Evolutionary conservation across 2,888 invertebrate species (phyloP).

Genomic region (Platycheirus albimanus): DNA sequence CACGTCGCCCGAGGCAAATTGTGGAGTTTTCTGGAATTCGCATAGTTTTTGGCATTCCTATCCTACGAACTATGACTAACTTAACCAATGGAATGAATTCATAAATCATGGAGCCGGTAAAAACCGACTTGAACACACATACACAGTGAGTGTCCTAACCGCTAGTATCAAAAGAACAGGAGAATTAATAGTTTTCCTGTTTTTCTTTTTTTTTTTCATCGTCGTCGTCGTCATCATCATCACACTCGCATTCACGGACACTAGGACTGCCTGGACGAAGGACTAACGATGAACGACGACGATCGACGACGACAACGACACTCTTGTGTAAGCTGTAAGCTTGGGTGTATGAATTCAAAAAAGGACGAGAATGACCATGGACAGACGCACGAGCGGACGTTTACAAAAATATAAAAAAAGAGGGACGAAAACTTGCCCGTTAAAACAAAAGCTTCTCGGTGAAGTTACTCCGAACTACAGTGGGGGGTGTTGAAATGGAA

Average conservation of each 20-base stretch:
- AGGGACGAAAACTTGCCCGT: slow-evolving; percentile 54
- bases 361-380: neutral
- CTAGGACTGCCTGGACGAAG: neutral
- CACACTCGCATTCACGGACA: slow-evolving; percentile 36
- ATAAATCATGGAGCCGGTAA: slow-evolving; percentile 75
- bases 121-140: slow-evolving; percentile 70
- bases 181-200: slow-evolving; percentile 69
- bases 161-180: slow-evolving; percentile 70
- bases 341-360: slow-evolving; percentile 7
- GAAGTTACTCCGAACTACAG: slow-evolving; percentile 46
- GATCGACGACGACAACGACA: too few species aligned
- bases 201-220: slow-evolving; percentile 13
- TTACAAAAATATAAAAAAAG: neutral
- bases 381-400: slow-evolving; percentile 1
- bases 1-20: slow-evolving; percentile 35
- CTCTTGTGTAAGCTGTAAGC: slow-evolving; percentile 45
- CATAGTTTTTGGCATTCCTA: slow-evolving; percentile 46
- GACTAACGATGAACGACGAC: too few species aligned
- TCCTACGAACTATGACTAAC: slow-evolving; percentile 48
- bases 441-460: slow-evolving; percentile 70
- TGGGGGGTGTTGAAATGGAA: slow-evolving; percentile 58
- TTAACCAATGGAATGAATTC: slow-evolving; percentile 73
- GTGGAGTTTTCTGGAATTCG: slow-evolving; percentile 51
- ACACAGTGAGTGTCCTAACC: slow-evolving; percentile 30
- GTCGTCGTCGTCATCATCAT: slow-evolving; percentile 40